Base-by-base conservation (phyloP, 2,113 vertebrate genomes). In the Centropus unirufus region DNA sequence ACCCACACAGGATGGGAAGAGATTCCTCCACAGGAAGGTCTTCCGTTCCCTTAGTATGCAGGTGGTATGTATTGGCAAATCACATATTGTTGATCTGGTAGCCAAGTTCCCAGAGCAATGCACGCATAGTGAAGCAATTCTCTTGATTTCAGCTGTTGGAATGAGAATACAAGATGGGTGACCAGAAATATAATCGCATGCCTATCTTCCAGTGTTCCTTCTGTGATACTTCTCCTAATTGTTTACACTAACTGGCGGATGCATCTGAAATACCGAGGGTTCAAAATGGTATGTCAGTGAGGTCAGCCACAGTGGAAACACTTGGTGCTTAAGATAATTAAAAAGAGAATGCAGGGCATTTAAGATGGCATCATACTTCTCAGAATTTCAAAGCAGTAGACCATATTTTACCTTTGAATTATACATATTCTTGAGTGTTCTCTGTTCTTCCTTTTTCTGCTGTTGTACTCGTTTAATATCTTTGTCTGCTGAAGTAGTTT, bases 1-100 rank as follows among this genome's bases (percentile, higher is more conserved):
- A 92, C 96, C 96, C 96, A 96, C 94, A 78, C 96, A 90, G 96
- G 94, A 96, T 94, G 95, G 93, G 94, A 92, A 93, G 94, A 73
- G 26, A 76, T 87, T 96, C 87, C 52, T 96, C 88, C 92, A 94
- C 95, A 95, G 96, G 96, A 95, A 96, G 83, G 90, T 82, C 95
- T 95, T 97, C 93, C 58, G 88, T 42, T 95, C 92, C 90, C 85
- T 92, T 64, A 1, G 42, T 15, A 2, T 44, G 93, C 94, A 96
- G 96, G 93, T 96, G 96, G 93, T 86, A 95, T 92, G 90, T 94
- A 32, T 73, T 96, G 95, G 94, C 96, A 91, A 69, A 76, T 58
- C 42, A 0, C 9, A 0, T 13, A 4, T 40, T 52, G 86, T 66
- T 88, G 64, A 10, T 67, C 12, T 61, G 69, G 90, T 82, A 85